phyloP scores from a whole-genome alignment of 2,888 invertebrate genomes.

The Onchidella celtica region DNA sequence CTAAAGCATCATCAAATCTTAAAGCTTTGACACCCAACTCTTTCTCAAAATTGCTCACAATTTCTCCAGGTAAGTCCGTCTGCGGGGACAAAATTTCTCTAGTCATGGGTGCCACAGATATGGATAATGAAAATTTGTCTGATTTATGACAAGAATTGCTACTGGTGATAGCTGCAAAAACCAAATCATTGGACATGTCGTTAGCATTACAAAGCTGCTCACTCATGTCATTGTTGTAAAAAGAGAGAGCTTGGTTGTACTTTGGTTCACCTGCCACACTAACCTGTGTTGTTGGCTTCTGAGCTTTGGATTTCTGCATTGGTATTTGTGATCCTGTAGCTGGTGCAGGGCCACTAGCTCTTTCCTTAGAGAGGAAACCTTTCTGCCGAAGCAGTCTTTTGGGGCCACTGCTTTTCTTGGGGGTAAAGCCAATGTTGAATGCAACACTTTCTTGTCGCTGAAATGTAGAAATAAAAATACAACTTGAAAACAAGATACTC shows the following conservation, averaged over 20 bases:
- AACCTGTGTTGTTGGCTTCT: slow-evolving; percentile 7
- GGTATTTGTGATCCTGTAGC: not conserved
- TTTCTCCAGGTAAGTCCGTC: too few relatives aligned
- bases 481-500: not conserved
- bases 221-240: not conserved
- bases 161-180: too few relatives aligned
- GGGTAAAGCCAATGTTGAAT: slow-evolving; percentile 72
- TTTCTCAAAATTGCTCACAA: too few relatives aligned
- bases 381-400: slow-evolving; percentile 60
- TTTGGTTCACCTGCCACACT: not conserved
- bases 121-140: too few relatives aligned
- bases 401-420: slow-evolving; percentile 50
- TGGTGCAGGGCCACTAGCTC: not conserved
- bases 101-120: too few relatives aligned
- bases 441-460: slow-evolving; percentile 66
- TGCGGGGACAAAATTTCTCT: too few relatives aligned
- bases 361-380: slow-evolving; percentile 61
- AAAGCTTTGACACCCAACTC: too few relatives aligned
- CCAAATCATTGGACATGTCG: too few relatives aligned
- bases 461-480: too few relatives aligned
- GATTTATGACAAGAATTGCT: too few relatives aligned
- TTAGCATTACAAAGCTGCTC: too few relatives aligned
- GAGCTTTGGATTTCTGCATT: not conserved
- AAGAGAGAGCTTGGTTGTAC: not conserved
- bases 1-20: not conserved